Evolutionary conservation across 2,888 invertebrate species (phyloP).

Genomic region (Geotrupes spiniger): DNA sequence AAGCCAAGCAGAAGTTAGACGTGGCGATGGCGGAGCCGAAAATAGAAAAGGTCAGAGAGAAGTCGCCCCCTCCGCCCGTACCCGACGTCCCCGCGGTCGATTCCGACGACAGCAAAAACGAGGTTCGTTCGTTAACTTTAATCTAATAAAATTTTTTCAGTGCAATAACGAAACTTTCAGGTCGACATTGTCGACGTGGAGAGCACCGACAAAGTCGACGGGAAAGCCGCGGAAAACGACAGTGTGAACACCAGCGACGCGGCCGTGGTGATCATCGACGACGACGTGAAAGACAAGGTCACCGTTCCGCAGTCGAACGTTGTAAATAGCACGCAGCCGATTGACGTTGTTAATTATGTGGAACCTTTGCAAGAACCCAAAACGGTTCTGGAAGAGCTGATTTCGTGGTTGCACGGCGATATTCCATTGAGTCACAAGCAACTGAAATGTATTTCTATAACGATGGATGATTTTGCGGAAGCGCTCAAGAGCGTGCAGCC

Average conservation of each 20-base stretch:
- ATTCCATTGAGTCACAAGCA: constrained; percentile 62
- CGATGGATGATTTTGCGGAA: constrained; percentile 71
- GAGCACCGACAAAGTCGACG: constrained; percentile 42
- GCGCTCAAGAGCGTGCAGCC: constrained; percentile 85
- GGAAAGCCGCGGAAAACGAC: constrained; percentile 12
- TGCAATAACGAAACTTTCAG: no score
- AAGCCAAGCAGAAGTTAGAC: constrained; percentile 35
- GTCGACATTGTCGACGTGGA: constrained; percentile 44
- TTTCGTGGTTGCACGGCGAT: constrained; percentile 64
- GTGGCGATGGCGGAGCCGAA: constrained; percentile 30
- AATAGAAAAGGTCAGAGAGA: constrained; percentile 26
- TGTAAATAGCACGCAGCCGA: constrained; percentile 18
- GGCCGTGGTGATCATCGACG: constrained; percentile 31
- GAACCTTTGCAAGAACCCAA: constrained; percentile 9
- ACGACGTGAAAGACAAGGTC: constrained; percentile 25
- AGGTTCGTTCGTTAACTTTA: no score
- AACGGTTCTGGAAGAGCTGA: constrained; percentile 55
- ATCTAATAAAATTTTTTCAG: no score
- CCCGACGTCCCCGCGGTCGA: constrained; percentile 2
- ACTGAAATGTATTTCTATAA: constrained; percentile 64
- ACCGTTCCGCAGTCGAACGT: neutral
- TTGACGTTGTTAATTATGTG: constrained; percentile 28
- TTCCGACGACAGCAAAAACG: constrained; percentile 13
- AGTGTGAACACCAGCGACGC: constrained; percentile 10
- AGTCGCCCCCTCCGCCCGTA: constrained; percentile 6